phyloP scores from a whole-genome alignment of 2,797 vertebrate genomes.

The Hephaestus fuliginosus region DNA sequence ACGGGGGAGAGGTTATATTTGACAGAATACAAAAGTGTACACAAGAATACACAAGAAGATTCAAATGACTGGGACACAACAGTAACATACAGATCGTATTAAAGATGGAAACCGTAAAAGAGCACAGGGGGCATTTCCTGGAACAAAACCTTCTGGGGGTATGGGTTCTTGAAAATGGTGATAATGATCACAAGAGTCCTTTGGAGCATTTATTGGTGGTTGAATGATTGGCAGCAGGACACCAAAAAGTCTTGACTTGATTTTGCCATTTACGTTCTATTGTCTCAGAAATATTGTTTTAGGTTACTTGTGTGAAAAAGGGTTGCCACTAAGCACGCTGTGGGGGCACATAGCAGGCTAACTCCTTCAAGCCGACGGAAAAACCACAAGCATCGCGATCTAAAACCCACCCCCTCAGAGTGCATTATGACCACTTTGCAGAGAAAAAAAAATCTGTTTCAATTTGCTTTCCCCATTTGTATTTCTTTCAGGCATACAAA shows the following conservation, averaged over 20 bases:
- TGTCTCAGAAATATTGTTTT: slow-evolving; percentile 32
- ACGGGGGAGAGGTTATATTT: slow-evolving; percentile 37
- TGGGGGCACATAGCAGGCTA: slow-evolving; percentile 27
- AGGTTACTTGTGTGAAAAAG: slow-evolving; percentile 35
- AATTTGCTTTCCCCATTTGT: slow-evolving; percentile 6
- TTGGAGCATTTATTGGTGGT: slow-evolving; percentile 10
- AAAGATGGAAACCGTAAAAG: slow-evolving; percentile 5
- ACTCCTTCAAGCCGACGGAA: slow-evolving; percentile 19
- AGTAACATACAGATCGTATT: background rate
- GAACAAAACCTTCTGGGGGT: background rate
- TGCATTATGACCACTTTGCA: slow-evolving; percentile 25
- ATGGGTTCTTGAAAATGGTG: background rate
- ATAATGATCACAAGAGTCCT: slow-evolving; percentile 17
- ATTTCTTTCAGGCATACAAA: slow-evolving; percentile 1
- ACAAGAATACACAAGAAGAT: slow-evolving; percentile 1
- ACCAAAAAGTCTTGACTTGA: slow-evolving; percentile 41
- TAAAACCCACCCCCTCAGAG: slow-evolving; percentile 27
- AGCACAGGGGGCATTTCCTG: slow-evolving; percentile 4
- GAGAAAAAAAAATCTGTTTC: slow-evolving; percentile 22
- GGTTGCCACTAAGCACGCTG: slow-evolving; percentile 15
- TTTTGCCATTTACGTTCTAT: slow-evolving; percentile 23
- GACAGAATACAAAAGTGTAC: slow-evolving; percentile 22
- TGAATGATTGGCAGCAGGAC: slow-evolving; percentile 26
- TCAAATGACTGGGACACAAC: background rate
- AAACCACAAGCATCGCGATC: slow-evolving; percentile 21